Evolutionary conservation across 2,888 invertebrate species (phyloP).

Genomic region (Tridacna gigas): DNA sequence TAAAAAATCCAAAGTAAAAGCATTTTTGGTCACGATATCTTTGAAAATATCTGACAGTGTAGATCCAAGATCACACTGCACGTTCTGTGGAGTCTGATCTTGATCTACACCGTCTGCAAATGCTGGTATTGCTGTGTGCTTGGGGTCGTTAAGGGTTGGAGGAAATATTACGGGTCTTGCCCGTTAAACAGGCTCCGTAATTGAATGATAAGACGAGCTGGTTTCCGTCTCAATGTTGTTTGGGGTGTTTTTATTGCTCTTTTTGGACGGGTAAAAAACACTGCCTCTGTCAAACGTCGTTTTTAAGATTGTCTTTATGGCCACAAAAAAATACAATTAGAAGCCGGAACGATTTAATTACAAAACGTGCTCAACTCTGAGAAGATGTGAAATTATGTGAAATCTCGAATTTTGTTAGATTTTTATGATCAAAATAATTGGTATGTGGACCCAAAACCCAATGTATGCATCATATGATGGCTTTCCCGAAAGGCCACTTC

Average conservation of each 20-base stretch:
- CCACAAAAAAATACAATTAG: conserved; percentile 54
- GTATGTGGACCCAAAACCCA: background rate
- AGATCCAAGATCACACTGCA: no score
- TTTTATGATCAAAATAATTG: conserved; percentile 39
- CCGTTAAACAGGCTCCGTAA: conserved; percentile 27
- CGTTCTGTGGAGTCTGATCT: no score
- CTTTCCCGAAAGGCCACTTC: no score
- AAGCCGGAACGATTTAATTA: conserved; percentile 54
- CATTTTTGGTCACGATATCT: no score
- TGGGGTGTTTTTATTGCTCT: conserved; percentile 45
- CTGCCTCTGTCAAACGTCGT: conserved; percentile 41
- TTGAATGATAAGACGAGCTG: conserved; percentile 34
- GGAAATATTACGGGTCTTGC: conserved; percentile 27
- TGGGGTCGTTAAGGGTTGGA: no score
- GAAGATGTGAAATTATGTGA: conserved; percentile 46
- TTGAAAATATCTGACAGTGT: no score
- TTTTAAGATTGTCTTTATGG: conserved; percentile 53
- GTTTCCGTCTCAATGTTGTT: conserved; percentile 36
- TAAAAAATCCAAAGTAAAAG: no score
- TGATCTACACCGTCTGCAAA: no score
- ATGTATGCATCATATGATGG: no score
- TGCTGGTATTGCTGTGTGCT: no score
- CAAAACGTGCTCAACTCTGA: conserved; percentile 30
- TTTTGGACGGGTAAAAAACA: conserved; percentile 55
- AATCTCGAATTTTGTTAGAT: conserved; percentile 41